Base-by-base conservation (phyloP, 2,888 invertebrate species). In the Campoletis raptor region DNA sequence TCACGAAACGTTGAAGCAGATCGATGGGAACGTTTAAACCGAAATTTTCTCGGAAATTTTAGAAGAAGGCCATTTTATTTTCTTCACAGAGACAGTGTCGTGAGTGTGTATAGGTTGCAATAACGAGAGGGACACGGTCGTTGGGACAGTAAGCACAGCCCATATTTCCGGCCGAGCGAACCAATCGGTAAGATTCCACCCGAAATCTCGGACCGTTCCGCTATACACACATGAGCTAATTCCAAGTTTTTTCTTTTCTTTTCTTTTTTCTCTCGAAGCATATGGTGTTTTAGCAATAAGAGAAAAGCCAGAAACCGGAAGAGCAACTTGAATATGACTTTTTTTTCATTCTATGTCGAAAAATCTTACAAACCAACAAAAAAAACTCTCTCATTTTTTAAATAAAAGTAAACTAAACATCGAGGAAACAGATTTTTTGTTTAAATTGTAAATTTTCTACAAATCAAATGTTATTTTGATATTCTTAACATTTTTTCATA, bases 101-200 rank as follows among this genome's bases (percentile, higher is more conserved):
- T 54, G 18, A 21, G 24, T 10, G 24, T 37, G 24, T 10, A 10
- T 37, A 64, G 52, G 36, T 76, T 52, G 80, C 80, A 80, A 85
- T 85, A 81, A 85, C 48, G 69, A 80, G 80, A 72, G 76, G 80
- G 80, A 76, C 80, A 64, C 40, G 76, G 80, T 74, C 84, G 80
- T 81, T 69, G 84, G 36, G 52, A 70, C 66, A 36, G 73, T 73
- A 72, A 83, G 52, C 78, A 79, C 73, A 73, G 61, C 78, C 83
- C 84, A 81, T 85, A 85, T 76, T 81, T 81, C 74, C 76, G 84
- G 42, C 69, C 61, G 84, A 42, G 52, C 64, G 70, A 80, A 64
- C 66, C 40, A 69, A 42, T 67, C 66, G 40, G 12, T 40, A 21
- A 72, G 21, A 72, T 42, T 64, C 42, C 52, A 37, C 42, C 79